Evolutionary conservation across 2,113 vertebrate genomes (phyloP).

Genomic region (Mionectes macconnelli): DNA sequence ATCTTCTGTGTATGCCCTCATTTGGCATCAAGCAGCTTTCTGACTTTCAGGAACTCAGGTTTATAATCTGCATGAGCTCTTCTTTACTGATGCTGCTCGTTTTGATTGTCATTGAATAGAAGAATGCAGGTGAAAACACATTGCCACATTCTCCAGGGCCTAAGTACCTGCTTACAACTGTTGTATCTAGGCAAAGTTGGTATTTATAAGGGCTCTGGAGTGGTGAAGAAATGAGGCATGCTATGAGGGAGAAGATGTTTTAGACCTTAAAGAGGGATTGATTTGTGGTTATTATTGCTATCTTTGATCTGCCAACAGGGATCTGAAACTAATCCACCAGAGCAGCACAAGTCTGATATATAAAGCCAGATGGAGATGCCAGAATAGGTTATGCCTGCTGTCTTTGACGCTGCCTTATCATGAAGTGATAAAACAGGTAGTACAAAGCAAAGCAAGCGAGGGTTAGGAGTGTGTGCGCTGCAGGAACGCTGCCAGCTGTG

Average conservation of each 20-base stretch:
- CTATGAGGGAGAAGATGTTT: not conserved
- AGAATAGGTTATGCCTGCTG: conserved; percentile 34
- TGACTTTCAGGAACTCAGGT: not conserved
- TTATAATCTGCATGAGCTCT: not conserved
- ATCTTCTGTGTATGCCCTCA: not conserved
- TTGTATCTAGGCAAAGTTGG: not conserved
- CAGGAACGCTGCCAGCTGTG: not conserved
- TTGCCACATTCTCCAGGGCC: not conserved
- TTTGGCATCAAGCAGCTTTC: not conserved
- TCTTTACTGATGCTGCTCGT: not conserved
- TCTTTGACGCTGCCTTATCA: not conserved
- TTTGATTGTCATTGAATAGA: not conserved
- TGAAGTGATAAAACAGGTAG: conserved; percentile 21
- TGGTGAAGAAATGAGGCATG: conserved; percentile 13
- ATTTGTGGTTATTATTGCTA: conserved; percentile 63
- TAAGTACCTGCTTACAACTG: not conserved
- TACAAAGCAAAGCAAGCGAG: not conserved
- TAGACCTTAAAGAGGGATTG: conserved; percentile 45
- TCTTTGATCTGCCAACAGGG: conserved; percentile 50
- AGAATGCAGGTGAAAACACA: not conserved
- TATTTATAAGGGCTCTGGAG: conserved; percentile 11
- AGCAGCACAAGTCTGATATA: conserved; percentile 26
- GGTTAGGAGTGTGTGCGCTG: not conserved
- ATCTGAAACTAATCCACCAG: conserved; percentile 49
- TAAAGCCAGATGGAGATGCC: conserved; percentile 52